These are phyloP conservation scores for Hippoglossus stenolepis DNA, from an alignment of 2,113 vertebrate genomes.

Conservation along the genomic window DNA sequence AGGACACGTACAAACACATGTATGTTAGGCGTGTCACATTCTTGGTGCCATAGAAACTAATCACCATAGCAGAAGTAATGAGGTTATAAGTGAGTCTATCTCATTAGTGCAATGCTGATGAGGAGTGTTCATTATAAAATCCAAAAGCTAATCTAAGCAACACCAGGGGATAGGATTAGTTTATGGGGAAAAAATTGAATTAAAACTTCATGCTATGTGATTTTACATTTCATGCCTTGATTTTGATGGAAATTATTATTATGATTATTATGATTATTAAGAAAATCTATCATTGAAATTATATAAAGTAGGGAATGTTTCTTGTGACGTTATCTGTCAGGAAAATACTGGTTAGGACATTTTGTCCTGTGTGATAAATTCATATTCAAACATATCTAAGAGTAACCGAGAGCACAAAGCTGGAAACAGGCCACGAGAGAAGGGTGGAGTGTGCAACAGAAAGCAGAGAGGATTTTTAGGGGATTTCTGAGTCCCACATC, in stretches of 20 bases:
- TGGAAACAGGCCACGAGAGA: not conserved
- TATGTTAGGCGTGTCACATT: not conserved
- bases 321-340: not conserved
- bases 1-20: not conserved
- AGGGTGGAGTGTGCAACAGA: not conserved
- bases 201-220: not conserved
- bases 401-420: not conserved
- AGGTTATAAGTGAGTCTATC: constrained; percentile 14
- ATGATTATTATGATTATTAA: constrained; percentile 1
- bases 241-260: not conserved
- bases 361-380: not conserved
- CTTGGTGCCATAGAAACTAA: constrained; percentile 21
- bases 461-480: constrained; percentile 6
- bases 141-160: constrained; percentile 13
- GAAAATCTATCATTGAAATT: not conserved
- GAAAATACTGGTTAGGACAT: constrained; percentile 4
- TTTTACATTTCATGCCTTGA: not conserved
- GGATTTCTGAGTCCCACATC: constrained; percentile 4
- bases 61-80: constrained; percentile 2
- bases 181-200: not conserved
- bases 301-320: not conserved
- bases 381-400: constrained; percentile 3
- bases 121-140: constrained; percentile 19
- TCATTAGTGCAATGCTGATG: constrained; percentile 17
- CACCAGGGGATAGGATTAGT: constrained; percentile 28